Evolutionary conservation across 2,113 vertebrate species (phyloP).

Genomic region (Pagrus major): DNA sequence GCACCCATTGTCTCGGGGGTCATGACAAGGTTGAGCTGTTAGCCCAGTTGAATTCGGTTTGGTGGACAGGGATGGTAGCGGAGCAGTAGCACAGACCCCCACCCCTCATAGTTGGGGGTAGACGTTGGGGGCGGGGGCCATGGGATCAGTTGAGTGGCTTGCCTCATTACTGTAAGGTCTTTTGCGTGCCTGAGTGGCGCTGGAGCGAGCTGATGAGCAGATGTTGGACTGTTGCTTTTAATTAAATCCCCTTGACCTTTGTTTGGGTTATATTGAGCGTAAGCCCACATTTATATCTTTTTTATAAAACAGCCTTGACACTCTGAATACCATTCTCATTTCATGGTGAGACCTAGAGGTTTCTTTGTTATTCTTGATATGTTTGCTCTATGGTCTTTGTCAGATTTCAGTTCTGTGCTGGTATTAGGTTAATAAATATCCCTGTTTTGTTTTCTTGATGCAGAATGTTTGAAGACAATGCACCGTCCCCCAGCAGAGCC

Average conservation of each 20-base stretch:
- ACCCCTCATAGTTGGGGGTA: neutral
- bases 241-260: slow-evolving; percentile 85
- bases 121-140: slow-evolving; percentile 28
- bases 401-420: neutral
- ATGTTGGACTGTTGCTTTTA: slow-evolving; percentile 87
- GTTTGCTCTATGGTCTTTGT: slow-evolving; percentile 7
- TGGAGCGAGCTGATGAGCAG: slow-evolving; percentile 83
- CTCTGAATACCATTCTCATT: neutral
- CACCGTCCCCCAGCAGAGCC: neutral
- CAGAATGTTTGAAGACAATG: slow-evolving; percentile 36
- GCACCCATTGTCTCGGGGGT: slow-evolving; percentile 59
- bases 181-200: slow-evolving; percentile 76
- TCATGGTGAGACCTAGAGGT: neutral
- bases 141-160: slow-evolving; percentile 70
- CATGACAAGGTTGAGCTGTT: slow-evolving; percentile 63
- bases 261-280: slow-evolving; percentile 82
- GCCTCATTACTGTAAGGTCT: slow-evolving; percentile 77
- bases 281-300: slow-evolving; percentile 54
- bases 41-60: slow-evolving; percentile 43
- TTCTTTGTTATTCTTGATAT: neutral
- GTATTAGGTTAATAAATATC: neutral
- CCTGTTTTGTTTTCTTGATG: slow-evolving; percentile 24
- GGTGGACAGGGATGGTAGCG: slow-evolving; percentile 46
- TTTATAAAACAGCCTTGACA: slow-evolving; percentile 17
- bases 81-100: slow-evolving; percentile 5